Evolutionary conservation across 2,888 invertebrate species (phyloP).

Genomic region (Campoplex nolae): DNA sequence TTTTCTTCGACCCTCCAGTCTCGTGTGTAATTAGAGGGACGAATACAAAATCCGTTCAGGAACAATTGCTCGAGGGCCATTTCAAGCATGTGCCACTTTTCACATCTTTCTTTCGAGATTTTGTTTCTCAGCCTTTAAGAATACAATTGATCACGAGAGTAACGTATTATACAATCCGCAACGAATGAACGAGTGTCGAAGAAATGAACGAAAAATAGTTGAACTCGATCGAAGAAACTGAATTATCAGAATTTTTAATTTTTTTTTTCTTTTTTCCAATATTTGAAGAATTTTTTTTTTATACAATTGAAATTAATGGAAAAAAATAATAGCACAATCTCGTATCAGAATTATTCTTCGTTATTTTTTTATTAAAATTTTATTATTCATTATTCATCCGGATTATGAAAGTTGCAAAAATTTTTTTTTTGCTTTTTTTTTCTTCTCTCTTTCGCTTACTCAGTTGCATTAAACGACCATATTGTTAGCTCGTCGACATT

Average conservation of each 20-base stretch:
- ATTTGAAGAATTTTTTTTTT: too few species aligned
- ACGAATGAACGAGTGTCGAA: not conserved
- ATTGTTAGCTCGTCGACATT: slow-evolving; percentile 70
- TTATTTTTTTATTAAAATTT: not conserved
- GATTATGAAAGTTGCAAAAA: too few species aligned
- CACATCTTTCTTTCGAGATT: slow-evolving; percentile 9
- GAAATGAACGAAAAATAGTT: not conserved
- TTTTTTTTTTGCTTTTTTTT: slow-evolving; percentile 10
- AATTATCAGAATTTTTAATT: not conserved
- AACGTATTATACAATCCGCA: not conserved
- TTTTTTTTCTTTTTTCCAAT: not conserved
- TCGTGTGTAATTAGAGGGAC: slow-evolving; percentile 35
- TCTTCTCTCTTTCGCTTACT: slow-evolving; percentile 56
- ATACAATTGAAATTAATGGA: too few species aligned
- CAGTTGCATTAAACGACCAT: slow-evolving; percentile 72
- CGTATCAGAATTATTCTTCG: too few species aligned
- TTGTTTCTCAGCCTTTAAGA: not conserved
- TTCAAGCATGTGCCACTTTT: slow-evolving; percentile 14
- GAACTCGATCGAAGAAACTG: not conserved
- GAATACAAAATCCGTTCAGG: slow-evolving; percentile 24
- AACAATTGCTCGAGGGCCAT: slow-evolving; percentile 34
- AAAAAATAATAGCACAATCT: too few species aligned
- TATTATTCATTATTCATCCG: too few species aligned
- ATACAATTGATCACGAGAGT: not conserved
- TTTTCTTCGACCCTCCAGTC: slow-evolving; percentile 41